Evolutionary conservation across 1,140 invertebrate genomes (phyloP).

Genomic region (Lepidurus packardi): DNA sequence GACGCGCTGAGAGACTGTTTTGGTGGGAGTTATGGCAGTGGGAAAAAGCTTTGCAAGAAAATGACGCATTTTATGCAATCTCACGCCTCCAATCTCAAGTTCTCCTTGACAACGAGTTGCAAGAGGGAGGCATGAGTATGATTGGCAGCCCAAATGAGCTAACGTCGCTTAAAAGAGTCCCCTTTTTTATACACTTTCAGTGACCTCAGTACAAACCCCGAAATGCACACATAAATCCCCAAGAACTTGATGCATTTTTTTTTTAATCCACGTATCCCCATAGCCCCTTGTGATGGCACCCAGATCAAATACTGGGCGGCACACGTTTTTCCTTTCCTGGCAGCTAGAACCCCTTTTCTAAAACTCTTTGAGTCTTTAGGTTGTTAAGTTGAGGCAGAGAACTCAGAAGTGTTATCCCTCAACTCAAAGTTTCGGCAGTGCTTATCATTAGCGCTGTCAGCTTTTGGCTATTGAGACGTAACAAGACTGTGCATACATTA

Average conservation of each 20-base stretch:
- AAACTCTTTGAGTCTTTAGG: too few species aligned
- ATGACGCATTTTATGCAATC: conserved; percentile 10
- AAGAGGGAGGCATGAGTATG: conserved; percentile 20
- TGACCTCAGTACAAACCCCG: not conserved
- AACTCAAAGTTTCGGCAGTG: too few species aligned
- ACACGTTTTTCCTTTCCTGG: too few species aligned
- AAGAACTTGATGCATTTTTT: not conserved
- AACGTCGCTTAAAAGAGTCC: not conserved
- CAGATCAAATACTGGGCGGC: not conserved
- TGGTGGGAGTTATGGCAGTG: conserved; percentile 8
- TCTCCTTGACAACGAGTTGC: conserved; percentile 12
- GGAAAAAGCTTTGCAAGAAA: not conserved
- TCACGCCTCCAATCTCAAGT: conserved; percentile 21
- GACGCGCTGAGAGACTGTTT: conserved; percentile 18
- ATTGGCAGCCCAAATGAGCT: conserved; percentile 14
- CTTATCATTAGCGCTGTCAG: too few species aligned
- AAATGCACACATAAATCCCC: not conserved
- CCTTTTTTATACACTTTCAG: not conserved
- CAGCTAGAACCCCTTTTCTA: too few species aligned
- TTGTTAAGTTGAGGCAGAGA: too few species aligned
- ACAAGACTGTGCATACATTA: too few species aligned
- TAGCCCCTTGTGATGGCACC: not conserved
- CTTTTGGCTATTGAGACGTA: too few species aligned
- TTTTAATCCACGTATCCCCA: not conserved
- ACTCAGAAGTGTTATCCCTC: too few species aligned